Base-by-base conservation (phyloP, 2,888 invertebrate species). In the Elysia crispata region DNA sequence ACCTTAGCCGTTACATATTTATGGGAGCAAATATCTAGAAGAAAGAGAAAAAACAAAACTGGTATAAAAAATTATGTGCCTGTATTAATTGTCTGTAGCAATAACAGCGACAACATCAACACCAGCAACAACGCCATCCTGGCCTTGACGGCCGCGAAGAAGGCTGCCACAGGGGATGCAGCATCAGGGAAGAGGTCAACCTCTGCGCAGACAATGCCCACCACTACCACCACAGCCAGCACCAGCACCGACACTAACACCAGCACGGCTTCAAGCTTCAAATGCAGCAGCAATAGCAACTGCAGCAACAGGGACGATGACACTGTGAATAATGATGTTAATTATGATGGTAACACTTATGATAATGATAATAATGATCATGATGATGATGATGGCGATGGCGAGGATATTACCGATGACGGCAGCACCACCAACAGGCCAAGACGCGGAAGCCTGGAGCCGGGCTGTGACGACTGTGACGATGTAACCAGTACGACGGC, bases 71-170 rank as follows among this genome's bases (percentile, higher is more conserved):
- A 41, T 11, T 41, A 41, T 41, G 11, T 41, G 3, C 41, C 41
- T 11, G 11, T 41, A 41, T 41, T 6, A 6, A 6, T 41, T 41
- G 41, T 8, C 62, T 49, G 3, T 60, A 79, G 79, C 54, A 79
- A 79, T 50, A 79, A 79, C 74, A 79, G 33, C 25, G 75, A 75
- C 41, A 75, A 79, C 69, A 79, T 79, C 69, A 79, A 79, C 75
- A 79, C 75, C 18, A 79, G 79, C 60, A 79, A 79, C 69, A 79
- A 79, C 79, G 79, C 79, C 60, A 75, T 79, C 33, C 23, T 75
- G 57, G 69, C 69, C 5, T 30, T 69, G 60, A 57, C 79, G 64
- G 66, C 50, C 28, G 23, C 20, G 8, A 60, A 60, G 23, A 60
- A 60, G 15, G 23, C 60, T 23, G 60, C 60, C 20, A 20, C 60